Evolutionary conservation across 2,888 invertebrate species (phyloP).

Genomic region (Salpingus planirostris): DNA sequence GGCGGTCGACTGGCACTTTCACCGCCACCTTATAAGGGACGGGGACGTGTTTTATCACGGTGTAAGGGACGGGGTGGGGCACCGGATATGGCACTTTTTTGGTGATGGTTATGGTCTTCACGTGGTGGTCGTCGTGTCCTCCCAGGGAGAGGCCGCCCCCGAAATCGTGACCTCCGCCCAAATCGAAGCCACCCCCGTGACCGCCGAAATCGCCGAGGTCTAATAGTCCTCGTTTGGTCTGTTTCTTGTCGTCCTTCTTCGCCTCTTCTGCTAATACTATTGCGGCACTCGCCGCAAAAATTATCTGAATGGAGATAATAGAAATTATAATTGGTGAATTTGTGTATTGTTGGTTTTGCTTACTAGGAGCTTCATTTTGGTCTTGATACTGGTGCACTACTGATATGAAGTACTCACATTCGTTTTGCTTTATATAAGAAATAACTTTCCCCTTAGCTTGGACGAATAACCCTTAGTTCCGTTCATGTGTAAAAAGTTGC

Average conservation of each 20-base stretch:
- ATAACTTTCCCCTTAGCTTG: constrained; percentile 18
- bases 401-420: constrained; percentile 7
- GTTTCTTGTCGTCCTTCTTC: constrained; percentile 16
- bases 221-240: constrained; percentile 21
- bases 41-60: constrained; percentile 43
- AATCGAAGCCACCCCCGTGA: constrained; percentile 9
- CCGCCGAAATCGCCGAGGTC: constrained; percentile 17
- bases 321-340: too few species aligned
- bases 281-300: too few species aligned
- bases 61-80: constrained; percentile 46
- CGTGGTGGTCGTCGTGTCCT: constrained; percentile 14
- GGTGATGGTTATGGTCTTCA: constrained; percentile 27
- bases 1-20: constrained; percentile 34
- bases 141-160: constrained; percentile 8
- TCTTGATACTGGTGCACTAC: constrained; percentile 5
- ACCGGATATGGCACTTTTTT: constrained; percentile 39
- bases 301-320: too few species aligned
- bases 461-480: constrained; percentile 15
- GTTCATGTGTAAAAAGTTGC: constrained; percentile 14
- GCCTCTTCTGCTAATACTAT: constrained; percentile 14
- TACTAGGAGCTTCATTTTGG: too few species aligned
- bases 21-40: constrained; percentile 46
- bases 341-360: too few species aligned
- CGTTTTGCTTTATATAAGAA: too few species aligned
- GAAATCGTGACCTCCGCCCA: constrained; percentile 11